Evolutionary conservation across 1,140 invertebrate species (phyloP).

Genomic region (Ips nitidus): DNA sequence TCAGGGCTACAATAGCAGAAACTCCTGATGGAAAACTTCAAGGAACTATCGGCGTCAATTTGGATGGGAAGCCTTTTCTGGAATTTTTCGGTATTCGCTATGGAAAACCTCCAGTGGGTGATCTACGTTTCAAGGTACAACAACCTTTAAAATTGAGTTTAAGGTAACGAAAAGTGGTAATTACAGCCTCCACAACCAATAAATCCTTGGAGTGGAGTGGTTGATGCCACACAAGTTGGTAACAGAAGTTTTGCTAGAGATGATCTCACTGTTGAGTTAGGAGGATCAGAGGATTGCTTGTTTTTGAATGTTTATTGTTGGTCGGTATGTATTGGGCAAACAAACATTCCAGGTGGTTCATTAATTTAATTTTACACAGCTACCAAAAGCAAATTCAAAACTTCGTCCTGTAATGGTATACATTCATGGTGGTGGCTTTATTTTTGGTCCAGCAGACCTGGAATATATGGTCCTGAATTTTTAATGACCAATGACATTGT

Average conservation of each 20-base stretch:
- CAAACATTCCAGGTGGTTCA: no score
- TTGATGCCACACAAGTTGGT: conserved; percentile 59
- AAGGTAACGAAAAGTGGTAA: conserved; percentile 5
- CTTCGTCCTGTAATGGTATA: conserved; percentile 63
- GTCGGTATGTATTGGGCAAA: background rate
- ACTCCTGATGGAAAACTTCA: background rate
- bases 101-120: conserved; percentile 4
- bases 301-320: conserved; percentile 57
- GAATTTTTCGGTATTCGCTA: conserved; percentile 14
- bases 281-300: conserved; percentile 60
- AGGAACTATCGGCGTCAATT: conserved; percentile 5
- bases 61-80: conserved; percentile 5
- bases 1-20: no score
- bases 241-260: conserved; percentile 55
- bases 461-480: conserved; percentile 62
- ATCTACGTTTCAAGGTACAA: background rate
- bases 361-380: no score
- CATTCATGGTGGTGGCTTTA: conserved; percentile 68
- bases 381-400: background rate
- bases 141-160: background rate
- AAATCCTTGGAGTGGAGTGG: conserved; percentile 58
- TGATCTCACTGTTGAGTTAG: conserved; percentile 19
- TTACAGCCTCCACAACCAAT: conserved; percentile 60
- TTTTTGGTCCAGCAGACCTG: conserved; percentile 58
- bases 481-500: conserved; percentile 61